Base-by-base conservation (phyloP, 1,140 invertebrate genomes). In the Drosophila subobscura region DNA sequence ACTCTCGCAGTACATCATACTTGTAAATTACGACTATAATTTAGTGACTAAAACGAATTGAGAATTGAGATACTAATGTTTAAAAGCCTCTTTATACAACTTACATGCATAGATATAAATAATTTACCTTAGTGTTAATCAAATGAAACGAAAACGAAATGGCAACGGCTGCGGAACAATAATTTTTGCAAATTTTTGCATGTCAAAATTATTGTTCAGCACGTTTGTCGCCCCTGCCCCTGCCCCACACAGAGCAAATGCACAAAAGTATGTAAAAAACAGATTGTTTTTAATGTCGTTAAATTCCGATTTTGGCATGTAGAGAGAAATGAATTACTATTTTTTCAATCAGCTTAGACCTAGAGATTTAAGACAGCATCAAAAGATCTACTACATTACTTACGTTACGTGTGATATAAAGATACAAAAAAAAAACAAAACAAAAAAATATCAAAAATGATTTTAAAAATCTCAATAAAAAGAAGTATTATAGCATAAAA, bases 381-480 rank as follows among this genome's bases (percentile, higher is more conserved):
- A 77, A 78, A 85, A 88, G 81, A 86, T 86, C 77, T 75, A 75
- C 61, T 75, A 70, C 49, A 74, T 74, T 84, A 84, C 73, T 88
- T 88, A 88, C 83, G 78, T 88, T 86, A 67, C 61, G 83, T 88
- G 83, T 88, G 83, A 88, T 88, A 88, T 88, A 88, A 89, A 88
- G 52, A 76, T 88, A 58, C 25, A 72, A 74, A 79, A 75, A 75
- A 75, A 88, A 79, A 54, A 29, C 20, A 75, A 68, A 52, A 64
- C 68, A 80, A 88, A 79, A 81, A 88, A 88, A 88, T 64, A 88
- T 73, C 65, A 77, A 86, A 86, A 88, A 41, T 64, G 72, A 83
- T 88, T 88, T 88, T 70, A 83, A 88, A 77, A 88, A 88, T 88
- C 83, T 86, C 67, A 88, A 88, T 88, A 88, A 88, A 88, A 88